Percentiles rank a stretch among this genome's conserved stretches.
Evolutionary conservation across 2,113 vertebrate species (phyloP).

Genomic region (Catharus minimus): DNA sequence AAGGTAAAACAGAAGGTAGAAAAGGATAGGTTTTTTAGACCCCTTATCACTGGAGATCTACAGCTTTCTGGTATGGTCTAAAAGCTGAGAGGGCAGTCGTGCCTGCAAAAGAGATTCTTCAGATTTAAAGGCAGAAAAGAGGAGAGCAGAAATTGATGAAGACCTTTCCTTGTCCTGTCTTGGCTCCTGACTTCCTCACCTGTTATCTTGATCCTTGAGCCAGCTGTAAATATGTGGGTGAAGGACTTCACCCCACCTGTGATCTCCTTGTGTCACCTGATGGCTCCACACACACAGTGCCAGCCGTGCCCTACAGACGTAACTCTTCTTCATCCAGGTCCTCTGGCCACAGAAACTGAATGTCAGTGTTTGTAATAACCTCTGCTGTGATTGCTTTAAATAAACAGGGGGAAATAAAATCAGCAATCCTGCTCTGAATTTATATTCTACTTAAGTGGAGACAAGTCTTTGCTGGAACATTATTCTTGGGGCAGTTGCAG

Average conservation of each 20-base stretch:
- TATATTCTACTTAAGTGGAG: not conserved
- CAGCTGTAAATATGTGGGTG: not conserved
- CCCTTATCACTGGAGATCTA: not conserved
- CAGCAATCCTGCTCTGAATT: not conserved
- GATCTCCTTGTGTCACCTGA: not conserved
- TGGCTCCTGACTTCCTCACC: not conserved
- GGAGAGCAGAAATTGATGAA: not conserved
- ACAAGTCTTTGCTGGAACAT: not conserved
- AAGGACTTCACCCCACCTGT: not conserved
- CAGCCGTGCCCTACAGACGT: not conserved
- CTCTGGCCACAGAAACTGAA: not conserved
- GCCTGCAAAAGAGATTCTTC: not conserved
- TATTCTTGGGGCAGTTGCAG: not conserved
- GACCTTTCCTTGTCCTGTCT: not conserved
- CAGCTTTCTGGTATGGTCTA: not conserved
- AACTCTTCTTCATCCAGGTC: not conserved
- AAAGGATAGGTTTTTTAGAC: not conserved
- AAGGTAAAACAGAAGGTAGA: not conserved
- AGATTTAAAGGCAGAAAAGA: not conserved
- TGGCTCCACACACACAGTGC: not conserved
- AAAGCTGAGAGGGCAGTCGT: rapidly evolving
- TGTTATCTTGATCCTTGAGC: not conserved
- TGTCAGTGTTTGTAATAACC: not conserved
- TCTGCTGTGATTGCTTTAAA: not conserved
- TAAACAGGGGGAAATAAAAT: not conserved